Evolutionary conservation across 2,888 invertebrate species (phyloP), one percentile per base, ranked within the genome.

Genomic region (Phengaris alcon): DNA sequence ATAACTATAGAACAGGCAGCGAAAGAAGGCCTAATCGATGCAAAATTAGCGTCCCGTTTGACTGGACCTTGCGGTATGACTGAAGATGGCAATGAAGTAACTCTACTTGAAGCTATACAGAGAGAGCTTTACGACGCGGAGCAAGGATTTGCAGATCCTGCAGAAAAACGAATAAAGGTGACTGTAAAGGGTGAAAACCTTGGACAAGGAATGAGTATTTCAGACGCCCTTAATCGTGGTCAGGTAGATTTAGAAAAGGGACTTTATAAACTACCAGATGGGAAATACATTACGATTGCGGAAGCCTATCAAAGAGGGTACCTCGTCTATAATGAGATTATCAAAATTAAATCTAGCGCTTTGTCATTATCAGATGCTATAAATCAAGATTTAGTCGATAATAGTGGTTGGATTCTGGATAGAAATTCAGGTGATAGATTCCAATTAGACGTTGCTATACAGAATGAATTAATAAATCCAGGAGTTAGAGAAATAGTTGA

Each of bases 81-180:
- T 74, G 97, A 97, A 93, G 96, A 95, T 92, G 96, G 96, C 77
- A 95, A 95, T 80, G 96, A 96, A 86, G 94, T 99, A 57, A 97
- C 98, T n/a, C 94, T 99, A 79, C 89, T 98, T 79, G 98, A 99
- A 94, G 98, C 98, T 55, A 98, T 99, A 82, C 97, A 97, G 86
- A 95, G 96, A 83, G 98, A 98, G 86, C 94, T 99, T 69, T 96
- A 96, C 86, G 98, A 98, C 84, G 97, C 98, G 10, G 98, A 98
- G 86, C 96, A 96, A 88, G 95, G 96, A 84, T 94, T 95, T 76
- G 93, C 93, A 83, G 96, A 96, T 81, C 95, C 96, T 70, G 94
- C 95, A 4, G 96, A 97, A 84, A 97, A 97, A 88, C 94, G 97
- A 87, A 95, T 97, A 79, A 97, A 97, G 97, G 97, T 97, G 97